phyloP scores from a whole-genome alignment of 2,888 invertebrate species.

The Polymixis flavicincta region DNA sequence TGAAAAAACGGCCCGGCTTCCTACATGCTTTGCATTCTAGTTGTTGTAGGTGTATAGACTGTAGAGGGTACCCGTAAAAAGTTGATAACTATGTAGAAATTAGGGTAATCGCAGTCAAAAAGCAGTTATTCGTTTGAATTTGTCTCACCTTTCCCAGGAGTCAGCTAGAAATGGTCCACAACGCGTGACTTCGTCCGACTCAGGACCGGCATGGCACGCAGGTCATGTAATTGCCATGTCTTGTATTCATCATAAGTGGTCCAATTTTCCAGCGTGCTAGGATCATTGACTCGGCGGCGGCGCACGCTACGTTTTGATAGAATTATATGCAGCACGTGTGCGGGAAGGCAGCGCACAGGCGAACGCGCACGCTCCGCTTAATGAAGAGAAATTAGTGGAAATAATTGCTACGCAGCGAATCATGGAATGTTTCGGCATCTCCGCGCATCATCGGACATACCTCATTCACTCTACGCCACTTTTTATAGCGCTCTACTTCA shows the following conservation, averaged over 20 bases:
- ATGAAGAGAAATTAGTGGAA: constrained; percentile 71
- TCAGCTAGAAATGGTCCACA: not conserved
- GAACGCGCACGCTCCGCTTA: constrained; percentile 51
- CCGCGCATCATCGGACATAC: constrained; percentile 53
- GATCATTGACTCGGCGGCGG: constrained; percentile 61
- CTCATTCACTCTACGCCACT: constrained; percentile 10
- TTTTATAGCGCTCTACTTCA: constrained; percentile 31
- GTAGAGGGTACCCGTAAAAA: not conserved
- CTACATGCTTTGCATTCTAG: constrained; percentile 15
- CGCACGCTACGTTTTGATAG: constrained; percentile 23
- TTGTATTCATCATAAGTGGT: constrained; percentile 21
- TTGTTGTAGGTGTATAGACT: not conserved
- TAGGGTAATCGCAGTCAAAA: not conserved
- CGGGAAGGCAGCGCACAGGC: constrained; percentile 3
- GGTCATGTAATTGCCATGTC: not conserved
- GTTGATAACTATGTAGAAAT: not conserved
- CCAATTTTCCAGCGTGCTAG: constrained; percentile 30
- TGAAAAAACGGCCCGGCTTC: not conserved
- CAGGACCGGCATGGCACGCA: not conserved
- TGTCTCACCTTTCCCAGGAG: not conserved
- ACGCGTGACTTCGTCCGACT: not conserved
- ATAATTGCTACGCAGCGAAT: constrained; percentile 57
- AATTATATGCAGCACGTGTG: constrained; percentile 52
- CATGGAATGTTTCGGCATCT: constrained; percentile 61
- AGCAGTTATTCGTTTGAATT: constrained; percentile 1